phyloP scores from a whole-genome alignment of 1,140 invertebrate genomes.

The Protaetia brevitarsis region DNA sequence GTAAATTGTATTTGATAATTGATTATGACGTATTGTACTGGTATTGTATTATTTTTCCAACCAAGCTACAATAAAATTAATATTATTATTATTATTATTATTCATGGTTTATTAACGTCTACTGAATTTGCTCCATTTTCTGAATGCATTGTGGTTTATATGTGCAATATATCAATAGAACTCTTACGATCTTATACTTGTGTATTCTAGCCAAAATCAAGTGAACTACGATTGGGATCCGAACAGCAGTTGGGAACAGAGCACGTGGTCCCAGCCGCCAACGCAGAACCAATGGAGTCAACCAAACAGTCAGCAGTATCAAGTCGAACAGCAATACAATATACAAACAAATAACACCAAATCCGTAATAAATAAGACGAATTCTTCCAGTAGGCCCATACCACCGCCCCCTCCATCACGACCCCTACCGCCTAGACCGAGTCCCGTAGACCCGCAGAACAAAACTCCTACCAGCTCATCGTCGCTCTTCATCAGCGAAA shows the following conservation, averaged over 20 bases:
- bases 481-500: slow-evolving; percentile 42
- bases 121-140: too few species aligned
- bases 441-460: slow-evolving; percentile 11
- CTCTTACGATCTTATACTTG: too few species aligned
- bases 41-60: too few species aligned
- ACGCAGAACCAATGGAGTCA: slow-evolving; percentile 34
- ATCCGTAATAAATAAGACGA: slow-evolving; percentile 40
- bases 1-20: too few species aligned
- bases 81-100: too few species aligned
- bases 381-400: slow-evolving; percentile 14
- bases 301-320: slow-evolving; percentile 42
- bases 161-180: too few species aligned
- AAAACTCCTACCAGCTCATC: slow-evolving; percentile 23
- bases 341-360: slow-evolving; percentile 49
- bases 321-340: slow-evolving; percentile 48
- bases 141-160: too few species aligned
- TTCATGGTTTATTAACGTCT: too few species aligned
- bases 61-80: too few species aligned
- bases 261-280: slow-evolving; percentile 35
- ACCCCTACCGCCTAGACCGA: slow-evolving; percentile 20
- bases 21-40: too few species aligned
- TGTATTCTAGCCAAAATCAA: slow-evolving; percentile 44
- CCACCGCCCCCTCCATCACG: slow-evolving; percentile 23
- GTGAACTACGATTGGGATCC: slow-evolving; percentile 47
- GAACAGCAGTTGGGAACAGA: slow-evolving; percentile 45